phyloP scores from a whole-genome alignment of 2,113 vertebrate species.

The Pygoscelis antarcticus region DNA sequence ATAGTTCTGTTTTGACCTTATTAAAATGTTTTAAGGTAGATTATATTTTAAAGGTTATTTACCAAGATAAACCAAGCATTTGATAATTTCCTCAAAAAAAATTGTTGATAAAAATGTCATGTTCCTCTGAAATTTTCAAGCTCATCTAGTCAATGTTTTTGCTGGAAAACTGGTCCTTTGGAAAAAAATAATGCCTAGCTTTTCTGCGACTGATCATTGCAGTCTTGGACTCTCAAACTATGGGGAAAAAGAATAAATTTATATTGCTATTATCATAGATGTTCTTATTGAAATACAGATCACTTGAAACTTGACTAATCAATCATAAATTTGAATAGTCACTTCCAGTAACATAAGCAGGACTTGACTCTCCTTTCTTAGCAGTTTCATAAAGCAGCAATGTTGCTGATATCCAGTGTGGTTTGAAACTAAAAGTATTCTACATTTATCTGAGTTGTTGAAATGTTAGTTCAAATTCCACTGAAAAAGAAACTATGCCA shows the following conservation, averaged over 20 bases:
- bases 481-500: not conserved
- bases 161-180: not conserved
- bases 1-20: not conserved
- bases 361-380: not conserved
- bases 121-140: not conserved
- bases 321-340: not conserved
- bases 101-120: not conserved
- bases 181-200: not conserved
- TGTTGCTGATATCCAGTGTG: not conserved
- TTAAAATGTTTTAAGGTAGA: not conserved
- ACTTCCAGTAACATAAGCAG: not conserved
- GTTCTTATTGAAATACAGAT: not conserved
- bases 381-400: not conserved
- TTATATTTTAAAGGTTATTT: not conserved
- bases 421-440: not conserved
- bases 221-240: not conserved
- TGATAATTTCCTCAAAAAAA: not conserved
- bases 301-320: not conserved
- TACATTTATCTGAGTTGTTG: not conserved
- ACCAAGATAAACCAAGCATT: not conserved
- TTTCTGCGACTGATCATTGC: not conserved
- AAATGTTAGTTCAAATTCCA: not conserved
- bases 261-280: not conserved
- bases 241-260: not conserved
- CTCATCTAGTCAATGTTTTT: not conserved